Evolutionary conservation across 2,113 vertebrate genomes (phyloP), one percentile per base, ranked within the genome.

Genomic region (Pedetes capensis): DNA sequence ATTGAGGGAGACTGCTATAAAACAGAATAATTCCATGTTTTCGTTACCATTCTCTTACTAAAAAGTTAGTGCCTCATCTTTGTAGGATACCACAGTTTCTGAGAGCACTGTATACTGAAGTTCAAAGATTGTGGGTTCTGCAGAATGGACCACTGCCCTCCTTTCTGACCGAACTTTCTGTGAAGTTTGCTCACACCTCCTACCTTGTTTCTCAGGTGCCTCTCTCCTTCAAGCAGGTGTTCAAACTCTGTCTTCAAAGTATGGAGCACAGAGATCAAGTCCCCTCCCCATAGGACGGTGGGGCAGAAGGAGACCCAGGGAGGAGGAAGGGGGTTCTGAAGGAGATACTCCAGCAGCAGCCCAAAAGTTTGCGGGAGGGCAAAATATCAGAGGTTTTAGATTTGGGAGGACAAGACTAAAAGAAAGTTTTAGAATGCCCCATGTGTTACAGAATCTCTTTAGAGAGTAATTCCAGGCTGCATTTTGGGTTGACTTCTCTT

Each of bases 41-140:
- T 96, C 96, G 96, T 97, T 93, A 89, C 66, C 69, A n/a, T 97
- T 97, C 84, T 44, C 68, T 95, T 97, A 92, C 96, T 87, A 81
- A 95, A 88, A 97, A 97, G 97, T n/a, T 83, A 12, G 53, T 91
- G 95, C 82, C 95, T 95, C 89, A 97, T 97, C 76, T 87, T 86
- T 91, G 95, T 51, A 42, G 94, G 84, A 42, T 74, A 13, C 80
- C 44, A 25, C 66, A 3, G 29, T 96, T 98, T 97, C 83, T 76
- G 27, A 79, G 22, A 96, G 53, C 81, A 61, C 37, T 97, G 0
- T 11, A 5, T 68, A 96, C 89, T 91, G 14, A 66, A 27, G 10
- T 84, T 95, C 7, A 1, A 63, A 93, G 81, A 81, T n/a, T n/a
- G 55, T 10, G 0, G 9, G 6, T 55, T 57, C 6, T n/a, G 2